Conservation (phyloP, 2,797 vertebrate genomes). For the Cygnus olor region DNA sequence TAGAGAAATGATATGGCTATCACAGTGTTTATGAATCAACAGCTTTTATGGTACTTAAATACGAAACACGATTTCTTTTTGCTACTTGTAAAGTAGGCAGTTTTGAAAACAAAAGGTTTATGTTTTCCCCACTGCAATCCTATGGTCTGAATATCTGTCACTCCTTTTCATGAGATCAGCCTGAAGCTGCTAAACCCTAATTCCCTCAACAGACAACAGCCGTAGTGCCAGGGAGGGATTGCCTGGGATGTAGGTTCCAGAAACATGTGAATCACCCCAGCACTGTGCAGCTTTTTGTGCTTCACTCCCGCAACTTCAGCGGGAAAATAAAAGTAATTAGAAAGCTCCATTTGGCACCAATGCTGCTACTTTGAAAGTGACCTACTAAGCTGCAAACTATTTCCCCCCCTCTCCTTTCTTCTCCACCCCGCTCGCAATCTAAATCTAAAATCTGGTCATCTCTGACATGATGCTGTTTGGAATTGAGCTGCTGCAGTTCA, state of each 20-base stretch:
- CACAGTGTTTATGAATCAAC: not conserved
- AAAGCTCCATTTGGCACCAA: slow-evolving; percentile 69
- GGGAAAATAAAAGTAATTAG: slow-evolving; percentile 69
- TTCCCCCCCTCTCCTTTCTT: not conserved
- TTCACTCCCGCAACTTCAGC: slow-evolving; percentile 70
- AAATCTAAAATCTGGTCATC: slow-evolving; percentile 8
- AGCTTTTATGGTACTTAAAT: not conserved
- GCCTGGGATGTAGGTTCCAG: slow-evolving; percentile 68
- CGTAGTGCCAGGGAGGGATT: slow-evolving; percentile 48
- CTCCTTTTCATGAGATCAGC: slow-evolving; percentile 2
- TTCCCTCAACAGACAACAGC: slow-evolving; percentile 27
- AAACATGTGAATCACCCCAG: slow-evolving; percentile 59
- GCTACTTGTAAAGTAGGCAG: not conserved
- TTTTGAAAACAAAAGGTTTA: slow-evolving; percentile 18
- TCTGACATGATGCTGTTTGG: not conserved
- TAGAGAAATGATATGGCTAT: not conserved
- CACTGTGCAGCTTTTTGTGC: slow-evolving; percentile 66
- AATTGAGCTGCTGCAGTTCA: slow-evolving; percentile 32
- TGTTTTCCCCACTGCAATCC: not conserved
- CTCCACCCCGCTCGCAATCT: not conserved
- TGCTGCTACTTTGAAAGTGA: slow-evolving; percentile 63
- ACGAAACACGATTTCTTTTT: not conserved
- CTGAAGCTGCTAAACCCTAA: slow-evolving; percentile 13
- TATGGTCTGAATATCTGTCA: not conserved
- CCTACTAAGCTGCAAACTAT: slow-evolving; percentile 45